These are phyloP conservation scores for Huso huso DNA, from an alignment of 2,797 vertebrate species.

Conservation along the genomic window DNA sequence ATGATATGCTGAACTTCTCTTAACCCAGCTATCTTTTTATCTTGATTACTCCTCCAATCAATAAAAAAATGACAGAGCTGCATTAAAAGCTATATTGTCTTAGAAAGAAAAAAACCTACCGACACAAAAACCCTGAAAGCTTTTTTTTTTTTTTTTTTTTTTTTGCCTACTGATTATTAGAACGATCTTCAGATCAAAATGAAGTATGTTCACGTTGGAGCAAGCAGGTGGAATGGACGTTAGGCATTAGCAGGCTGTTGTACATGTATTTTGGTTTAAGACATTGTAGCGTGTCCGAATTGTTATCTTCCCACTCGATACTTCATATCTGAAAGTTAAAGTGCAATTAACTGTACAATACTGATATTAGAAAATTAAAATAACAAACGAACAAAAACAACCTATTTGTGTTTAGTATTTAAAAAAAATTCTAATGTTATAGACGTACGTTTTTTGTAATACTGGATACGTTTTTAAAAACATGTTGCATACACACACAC, in stretches of 20 bases:
- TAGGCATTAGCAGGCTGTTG: not conserved
- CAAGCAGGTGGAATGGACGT: constrained; percentile 24
- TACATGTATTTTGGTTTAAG: too few species aligned
- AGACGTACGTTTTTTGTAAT: too few species aligned
- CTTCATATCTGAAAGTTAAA: too few species aligned
- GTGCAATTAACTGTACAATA: too few species aligned
- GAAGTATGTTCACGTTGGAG: constrained; percentile 45
- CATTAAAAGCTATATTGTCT: constrained; percentile 76
- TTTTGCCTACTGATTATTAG: constrained; percentile 58
- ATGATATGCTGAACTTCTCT: constrained; percentile 74
- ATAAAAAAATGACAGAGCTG: constrained; percentile 73
- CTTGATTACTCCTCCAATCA: constrained; percentile 78
- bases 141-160: constrained; percentile 16
- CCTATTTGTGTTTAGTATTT: too few species aligned
- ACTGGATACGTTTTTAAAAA: too few species aligned
- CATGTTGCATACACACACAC: too few species aligned
- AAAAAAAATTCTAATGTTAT: too few species aligned
- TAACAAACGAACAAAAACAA: too few species aligned
- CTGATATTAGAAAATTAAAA: too few species aligned
- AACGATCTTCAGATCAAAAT: constrained; percentile 51
- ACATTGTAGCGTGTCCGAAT: too few species aligned
- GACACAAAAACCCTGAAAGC: constrained; percentile 54
- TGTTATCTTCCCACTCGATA: too few species aligned
- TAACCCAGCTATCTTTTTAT: constrained; percentile 70
- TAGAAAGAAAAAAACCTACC: constrained; percentile 61